Conservation (phyloP, 2,113 vertebrate genomes). For the Silurus glanis region DNA sequence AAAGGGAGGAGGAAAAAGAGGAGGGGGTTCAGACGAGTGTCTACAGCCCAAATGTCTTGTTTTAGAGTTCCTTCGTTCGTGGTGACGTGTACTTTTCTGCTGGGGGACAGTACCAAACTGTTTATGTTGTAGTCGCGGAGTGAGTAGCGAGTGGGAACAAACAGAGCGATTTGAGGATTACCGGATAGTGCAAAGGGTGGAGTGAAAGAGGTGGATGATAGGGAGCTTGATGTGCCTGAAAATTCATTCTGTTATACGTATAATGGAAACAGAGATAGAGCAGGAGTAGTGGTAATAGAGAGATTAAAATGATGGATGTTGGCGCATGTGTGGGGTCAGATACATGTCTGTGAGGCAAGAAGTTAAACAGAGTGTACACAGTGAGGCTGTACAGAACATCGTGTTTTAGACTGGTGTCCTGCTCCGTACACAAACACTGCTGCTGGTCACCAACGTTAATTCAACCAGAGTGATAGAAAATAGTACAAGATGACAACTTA, state of each 20-base stretch:
- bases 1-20: constrained; percentile 13
- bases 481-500: neutral
- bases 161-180: constrained; percentile 52
- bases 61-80: constrained; percentile 54
- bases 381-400: constrained; percentile 8
- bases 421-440: neutral
- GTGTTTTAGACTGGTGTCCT: neutral
- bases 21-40: constrained; percentile 61
- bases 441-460: neutral
- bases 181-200: constrained; percentile 34
- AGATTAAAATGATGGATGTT: constrained; percentile 29
- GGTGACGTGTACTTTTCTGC: constrained; percentile 40
- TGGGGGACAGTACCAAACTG: constrained; percentile 6
- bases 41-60: constrained; percentile 50
- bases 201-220: neutral
- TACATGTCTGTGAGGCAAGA: neutral
- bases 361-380: constrained; percentile 15
- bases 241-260: neutral
- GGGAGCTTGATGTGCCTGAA: constrained; percentile 6
- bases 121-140: neutral
- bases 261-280: neutral
- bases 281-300: constrained; percentile 9
- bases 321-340: neutral
- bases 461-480: neutral
- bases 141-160: constrained; percentile 10